Evolutionary conservation across 2,113 vertebrate genomes (phyloP), one percentile per base, ranked within the genome.

Genomic region (Peromyscus polionotus): DNA sequence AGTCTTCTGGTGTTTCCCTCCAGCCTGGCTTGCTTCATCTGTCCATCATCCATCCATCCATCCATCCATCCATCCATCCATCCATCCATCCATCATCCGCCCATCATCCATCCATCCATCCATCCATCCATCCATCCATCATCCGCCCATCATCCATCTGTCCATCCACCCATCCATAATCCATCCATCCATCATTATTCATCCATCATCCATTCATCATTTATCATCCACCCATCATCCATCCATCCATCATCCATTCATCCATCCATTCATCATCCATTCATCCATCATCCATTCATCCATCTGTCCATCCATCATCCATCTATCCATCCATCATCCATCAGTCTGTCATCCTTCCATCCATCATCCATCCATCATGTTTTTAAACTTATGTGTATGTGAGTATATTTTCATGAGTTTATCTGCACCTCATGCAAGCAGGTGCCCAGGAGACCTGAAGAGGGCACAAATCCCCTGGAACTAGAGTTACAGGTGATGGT

Each of bases 1-100:
- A 45, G 73, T 91, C 93, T 94, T 90, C 70, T 80, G 73, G 33
- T 65, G 80, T 96, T 85, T 86, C 83, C 45, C 68, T 87, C 31
- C 6, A 70, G 11, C 85, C 1, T 70, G 65, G 28, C 63, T 33
- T 45, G 28, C 16, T 86, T 48, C 24, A 73, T 73, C 67, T 26
- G 61, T 26, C 45, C 45, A 48, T 48, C n/a, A 70, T 70, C 33
- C 70, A 72, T n/a, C 51, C 31, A 36, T 73, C 31, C 70, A 39
- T 73, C 36, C 16, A 70, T 16, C 67, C 14, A 70, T 36, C 67
- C 13, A 61, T 61, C 59, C 19, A 61, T 61, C 59, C 59, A 61
- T 26, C 20, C 26, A 31, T 67, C 11, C 42, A 42, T 42, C 42
- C 42, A 48, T 48, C 10, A 65, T 5, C 61, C 10, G 28, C 28